These are phyloP conservation scores for Encarsia formosa DNA, from an alignment of 2,888 invertebrate species.

Conservation along the genomic window DNA sequence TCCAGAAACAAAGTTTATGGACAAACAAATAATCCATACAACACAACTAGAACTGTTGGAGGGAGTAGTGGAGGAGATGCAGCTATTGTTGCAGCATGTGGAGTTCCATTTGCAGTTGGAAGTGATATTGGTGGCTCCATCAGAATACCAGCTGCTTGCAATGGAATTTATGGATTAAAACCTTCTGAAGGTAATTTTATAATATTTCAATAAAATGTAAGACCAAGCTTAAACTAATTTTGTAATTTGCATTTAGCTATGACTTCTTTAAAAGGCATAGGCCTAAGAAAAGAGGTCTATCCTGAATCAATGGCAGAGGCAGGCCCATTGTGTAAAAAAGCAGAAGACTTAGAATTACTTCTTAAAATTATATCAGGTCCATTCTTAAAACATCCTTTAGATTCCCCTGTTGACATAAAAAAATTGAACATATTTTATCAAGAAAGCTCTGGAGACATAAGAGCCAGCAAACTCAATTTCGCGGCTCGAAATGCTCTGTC, in stretches of 20 bases:
- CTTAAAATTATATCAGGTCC: slow-evolving; percentile 61
- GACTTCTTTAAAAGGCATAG: slow-evolving; percentile 58
- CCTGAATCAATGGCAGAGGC: slow-evolving; percentile 74
- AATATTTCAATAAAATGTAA: slow-evolving; percentile 2
- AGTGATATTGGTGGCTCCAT: slow-evolving; percentile 97
- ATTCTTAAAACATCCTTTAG: slow-evolving; percentile 57
- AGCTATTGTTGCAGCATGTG: slow-evolving; percentile 71
- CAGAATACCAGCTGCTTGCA: slow-evolving; percentile 86
- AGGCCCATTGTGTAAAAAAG: slow-evolving; percentile 78
- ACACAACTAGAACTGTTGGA: slow-evolving; percentile 77
- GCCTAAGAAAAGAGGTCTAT: slow-evolving; percentile 60
- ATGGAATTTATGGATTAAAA: slow-evolving; percentile 84
- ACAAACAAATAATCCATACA: slow-evolving; percentile 86
- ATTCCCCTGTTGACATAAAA: slow-evolving; percentile 60
- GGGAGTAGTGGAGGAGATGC: slow-evolving; percentile 92
- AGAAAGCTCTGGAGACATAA: slow-evolving; percentile 68
- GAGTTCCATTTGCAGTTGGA: slow-evolving; percentile 79
- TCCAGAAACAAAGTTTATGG: slow-evolving; percentile 85
- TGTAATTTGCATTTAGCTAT: no score
- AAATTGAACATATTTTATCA: slow-evolving; percentile 73
- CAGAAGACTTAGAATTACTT: slow-evolving; percentile 75
- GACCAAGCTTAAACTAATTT: background rate
- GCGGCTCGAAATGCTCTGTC: slow-evolving; percentile 65
- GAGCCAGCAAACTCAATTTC: slow-evolving; percentile 66
- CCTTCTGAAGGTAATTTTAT: slow-evolving; percentile 58